Conservation (phyloP, 2,888 invertebrate species). For the Tenodera sinensis region DNA sequence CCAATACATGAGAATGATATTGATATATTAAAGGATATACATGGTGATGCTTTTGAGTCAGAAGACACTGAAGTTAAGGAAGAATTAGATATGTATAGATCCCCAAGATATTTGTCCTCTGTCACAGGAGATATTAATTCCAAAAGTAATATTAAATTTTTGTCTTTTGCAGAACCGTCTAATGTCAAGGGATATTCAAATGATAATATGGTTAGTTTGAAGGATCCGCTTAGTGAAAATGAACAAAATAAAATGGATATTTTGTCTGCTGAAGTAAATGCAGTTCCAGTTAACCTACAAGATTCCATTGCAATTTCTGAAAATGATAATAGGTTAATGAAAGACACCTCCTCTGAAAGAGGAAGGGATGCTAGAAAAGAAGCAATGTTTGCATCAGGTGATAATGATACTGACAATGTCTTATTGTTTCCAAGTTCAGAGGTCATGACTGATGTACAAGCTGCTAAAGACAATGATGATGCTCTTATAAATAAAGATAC, state of each 20-base stretch:
- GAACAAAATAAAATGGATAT: neutral
- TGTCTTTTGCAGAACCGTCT: neutral
- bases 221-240: no score
- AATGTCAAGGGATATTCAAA: neutral
- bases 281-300: neutral
- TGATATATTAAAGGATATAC: neutral
- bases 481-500: neutral
- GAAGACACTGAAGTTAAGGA: neutral
- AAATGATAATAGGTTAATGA: neutral
- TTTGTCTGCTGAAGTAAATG: neutral
- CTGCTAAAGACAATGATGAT: neutral
- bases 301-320: neutral
- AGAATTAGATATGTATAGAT: neutral
- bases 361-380: neutral
- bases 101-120: neutral
- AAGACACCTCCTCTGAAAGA: neutral
- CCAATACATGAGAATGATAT: neutral
- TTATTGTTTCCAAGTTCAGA: neutral
- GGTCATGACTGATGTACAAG: neutral
- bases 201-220: neutral
- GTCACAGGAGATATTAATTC: neutral
- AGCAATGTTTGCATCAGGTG: neutral
- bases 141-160: neutral
- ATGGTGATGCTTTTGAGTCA: neutral
- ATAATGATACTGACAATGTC: neutral